Percentiles rank a stretch among this genome's conserved stretches.
phyloP scores from a whole-genome alignment of 2,888 invertebrate genomes.

The Hyposoter didymator region DNA sequence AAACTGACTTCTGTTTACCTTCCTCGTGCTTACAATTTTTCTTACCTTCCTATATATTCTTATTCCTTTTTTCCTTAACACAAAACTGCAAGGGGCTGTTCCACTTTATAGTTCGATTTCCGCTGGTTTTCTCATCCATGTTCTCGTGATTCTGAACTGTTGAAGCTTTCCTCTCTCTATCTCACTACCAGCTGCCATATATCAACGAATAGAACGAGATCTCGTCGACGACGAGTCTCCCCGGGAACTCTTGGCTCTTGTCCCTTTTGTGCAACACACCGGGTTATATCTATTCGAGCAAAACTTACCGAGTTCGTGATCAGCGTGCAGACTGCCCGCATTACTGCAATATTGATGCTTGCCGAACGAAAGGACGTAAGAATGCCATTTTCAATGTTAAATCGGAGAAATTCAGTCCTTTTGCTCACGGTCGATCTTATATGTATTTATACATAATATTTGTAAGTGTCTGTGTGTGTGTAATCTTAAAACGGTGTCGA shows the following conservation, averaged over 20 bases:
- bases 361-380: slow-evolving; percentile 26
- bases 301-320: slow-evolving; percentile 68
- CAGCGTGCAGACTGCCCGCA: slow-evolving; percentile 62
- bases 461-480: background rate
- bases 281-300: slow-evolving; percentile 58
- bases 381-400: background rate
- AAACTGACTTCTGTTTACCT: slow-evolving; percentile 20
- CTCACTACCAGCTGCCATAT: slow-evolving; percentile 32
- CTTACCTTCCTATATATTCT: background rate
- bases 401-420: slow-evolving; percentile 5
- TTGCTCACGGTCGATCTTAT: background rate
- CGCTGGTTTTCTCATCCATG: slow-evolving; percentile 19
- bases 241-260: slow-evolving; percentile 40
- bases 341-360: slow-evolving; percentile 47
- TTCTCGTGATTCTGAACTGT: slow-evolving; percentile 25
- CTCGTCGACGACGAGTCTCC: slow-evolving; percentile 44
- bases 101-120: slow-evolving; percentile 6
- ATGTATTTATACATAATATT: background rate
- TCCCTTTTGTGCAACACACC: slow-evolving; percentile 50
- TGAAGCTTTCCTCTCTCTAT: slow-evolving; percentile 11
- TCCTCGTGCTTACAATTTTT: background rate
- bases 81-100: background rate
- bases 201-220: slow-evolving; percentile 45
- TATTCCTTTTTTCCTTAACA: background rate
- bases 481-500: slow-evolving; percentile 42